Conservation (phyloP, 1,140 invertebrate species). For the Macrobrachium nipponense region DNA sequence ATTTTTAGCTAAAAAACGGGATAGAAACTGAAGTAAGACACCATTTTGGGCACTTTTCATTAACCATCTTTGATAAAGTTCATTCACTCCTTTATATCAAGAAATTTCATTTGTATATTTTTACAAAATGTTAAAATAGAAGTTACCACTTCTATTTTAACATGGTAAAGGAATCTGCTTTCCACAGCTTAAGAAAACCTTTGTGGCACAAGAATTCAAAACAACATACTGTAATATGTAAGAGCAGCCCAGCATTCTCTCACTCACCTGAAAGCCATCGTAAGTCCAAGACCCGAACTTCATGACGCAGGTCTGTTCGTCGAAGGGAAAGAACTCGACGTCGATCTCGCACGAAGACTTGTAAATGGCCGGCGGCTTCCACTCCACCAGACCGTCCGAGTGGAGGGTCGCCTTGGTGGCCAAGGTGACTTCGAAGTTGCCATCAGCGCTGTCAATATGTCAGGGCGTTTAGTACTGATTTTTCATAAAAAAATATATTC, state of each 20-base stretch:
- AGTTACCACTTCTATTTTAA: no score
- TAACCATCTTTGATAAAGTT: no score
- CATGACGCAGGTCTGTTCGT: conserved; percentile 55
- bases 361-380: conserved; percentile 55
- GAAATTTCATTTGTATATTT: no score
- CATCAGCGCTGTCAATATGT: conserved; percentile 31
- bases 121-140: no score
- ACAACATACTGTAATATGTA: background rate
- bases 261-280: conserved; percentile 49
- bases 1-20: no score
- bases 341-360: conserved; percentile 55
- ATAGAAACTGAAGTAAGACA: no score
- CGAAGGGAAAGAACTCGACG: conserved; percentile 54
- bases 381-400: conserved; percentile 47
- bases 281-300: conserved; percentile 57
- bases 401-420: conserved; percentile 51
- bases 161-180: background rate
- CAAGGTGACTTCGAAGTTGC: conserved; percentile 54
- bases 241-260: no score
- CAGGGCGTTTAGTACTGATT: background rate
- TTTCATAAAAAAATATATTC: background rate
- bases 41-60: no score
- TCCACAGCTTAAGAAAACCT: background rate
- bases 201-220: background rate
- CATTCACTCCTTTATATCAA: no score